Percentiles rank a stretch among this genome's conserved stretches.
phyloP scores from a whole-genome alignment of 92 coral and sea anemone genomes.

The Galaxea fascicularis region DNA sequence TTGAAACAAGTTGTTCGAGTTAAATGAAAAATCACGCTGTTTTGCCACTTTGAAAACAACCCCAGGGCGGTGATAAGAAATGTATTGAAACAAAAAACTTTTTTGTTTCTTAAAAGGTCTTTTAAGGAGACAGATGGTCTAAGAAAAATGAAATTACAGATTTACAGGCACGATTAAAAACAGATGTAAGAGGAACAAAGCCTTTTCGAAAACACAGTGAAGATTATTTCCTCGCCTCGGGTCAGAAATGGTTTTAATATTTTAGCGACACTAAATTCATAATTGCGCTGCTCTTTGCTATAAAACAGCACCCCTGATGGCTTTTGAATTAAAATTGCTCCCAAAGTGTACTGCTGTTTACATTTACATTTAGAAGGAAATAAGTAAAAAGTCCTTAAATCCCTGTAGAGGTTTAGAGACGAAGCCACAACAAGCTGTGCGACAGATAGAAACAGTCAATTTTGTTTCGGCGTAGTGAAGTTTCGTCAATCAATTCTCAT shows the following conservation, averaged over 20 bases:
- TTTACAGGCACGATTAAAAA: conserved; percentile 17
- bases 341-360: neutral
- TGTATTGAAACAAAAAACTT: neutral
- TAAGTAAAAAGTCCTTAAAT: neutral
- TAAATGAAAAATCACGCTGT: conserved; percentile 16
- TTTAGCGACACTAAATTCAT: conserved; percentile 1
- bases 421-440: neutral
- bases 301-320: neutral
- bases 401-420: neutral
- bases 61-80: conserved; percentile 11
- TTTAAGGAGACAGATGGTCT: conserved; percentile 27
- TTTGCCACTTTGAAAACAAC: conserved; percentile 16
- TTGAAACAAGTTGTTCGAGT: conserved; percentile 5
- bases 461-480: neutral
- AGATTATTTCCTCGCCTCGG: conserved; percentile 9
- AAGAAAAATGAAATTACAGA: conserved; percentile 20
- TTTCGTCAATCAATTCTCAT: neutral
- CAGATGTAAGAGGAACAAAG: conserved; percentile 15
- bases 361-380: neutral
- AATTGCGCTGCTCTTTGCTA: neutral
- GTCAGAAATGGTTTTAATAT: neutral
- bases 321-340: neutral
- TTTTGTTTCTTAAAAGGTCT: conserved; percentile 27
- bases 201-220: conserved; percentile 7
- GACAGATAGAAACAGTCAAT: conserved; percentile 6